Conservation (phyloP, 2,113 vertebrate species). For the Gopherus flavomarginatus region DNA sequence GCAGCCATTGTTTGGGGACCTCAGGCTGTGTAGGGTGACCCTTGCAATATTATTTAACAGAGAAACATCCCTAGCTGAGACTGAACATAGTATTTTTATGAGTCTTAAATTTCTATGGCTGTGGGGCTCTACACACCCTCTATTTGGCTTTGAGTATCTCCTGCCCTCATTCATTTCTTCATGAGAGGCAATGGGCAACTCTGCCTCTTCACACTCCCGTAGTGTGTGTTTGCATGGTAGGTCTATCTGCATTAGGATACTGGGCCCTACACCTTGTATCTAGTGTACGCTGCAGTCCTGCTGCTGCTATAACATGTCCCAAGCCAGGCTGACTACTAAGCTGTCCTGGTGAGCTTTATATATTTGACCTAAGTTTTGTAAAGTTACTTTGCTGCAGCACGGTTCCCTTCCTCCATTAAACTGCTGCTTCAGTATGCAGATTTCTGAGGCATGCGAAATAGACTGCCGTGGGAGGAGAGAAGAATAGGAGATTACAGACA, state of each 20-base stretch:
- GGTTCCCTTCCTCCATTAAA: rapidly evolving
- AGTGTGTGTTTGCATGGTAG: background rate
- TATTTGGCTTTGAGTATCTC: background rate
- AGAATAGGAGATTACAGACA: background rate
- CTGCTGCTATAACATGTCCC: background rate
- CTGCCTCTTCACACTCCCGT: background rate
- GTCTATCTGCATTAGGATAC: background rate
- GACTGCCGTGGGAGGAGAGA: background rate
- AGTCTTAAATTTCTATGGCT: background rate
- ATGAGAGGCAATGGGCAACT: background rate
- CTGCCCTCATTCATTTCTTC: background rate
- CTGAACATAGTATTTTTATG: background rate
- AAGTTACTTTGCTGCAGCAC: background rate
- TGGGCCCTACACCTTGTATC: background rate
- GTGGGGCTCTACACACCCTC: background rate
- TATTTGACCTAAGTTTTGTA: background rate
- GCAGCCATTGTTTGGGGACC: background rate
- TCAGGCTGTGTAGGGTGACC: background rate
- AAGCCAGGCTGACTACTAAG: rapidly evolving
- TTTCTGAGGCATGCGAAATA: background rate
- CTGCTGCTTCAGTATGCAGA: background rate
- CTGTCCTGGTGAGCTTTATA: rapidly evolving
- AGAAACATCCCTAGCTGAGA: background rate
- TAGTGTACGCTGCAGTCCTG: rapidly evolving
- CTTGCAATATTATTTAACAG: background rate